Evolutionary conservation across 2,888 invertebrate genomes (phyloP).

Genomic region (Steromphala cineraria): DNA sequence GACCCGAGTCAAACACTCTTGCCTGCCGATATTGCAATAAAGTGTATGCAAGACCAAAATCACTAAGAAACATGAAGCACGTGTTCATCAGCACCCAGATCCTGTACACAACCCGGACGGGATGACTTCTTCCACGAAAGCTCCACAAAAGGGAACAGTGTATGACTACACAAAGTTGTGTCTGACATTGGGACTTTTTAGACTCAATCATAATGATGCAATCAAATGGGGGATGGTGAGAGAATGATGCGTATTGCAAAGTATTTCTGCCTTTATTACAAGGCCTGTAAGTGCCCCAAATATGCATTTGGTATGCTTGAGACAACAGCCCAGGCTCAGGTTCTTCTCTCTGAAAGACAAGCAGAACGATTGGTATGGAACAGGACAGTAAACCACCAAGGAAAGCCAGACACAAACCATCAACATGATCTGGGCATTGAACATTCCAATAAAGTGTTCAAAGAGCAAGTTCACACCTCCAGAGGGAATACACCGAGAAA

Average conservation of each 20-base stretch:
- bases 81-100: not conserved
- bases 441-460: constrained; percentile 36
- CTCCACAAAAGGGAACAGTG: too few species aligned
- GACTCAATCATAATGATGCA: constrained; percentile 34
- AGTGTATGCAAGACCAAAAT: too few species aligned
- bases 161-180: constrained; percentile 18
- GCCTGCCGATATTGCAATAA: too few species aligned
- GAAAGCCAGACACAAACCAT: constrained; percentile 30
- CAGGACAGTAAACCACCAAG: constrained; percentile 35
- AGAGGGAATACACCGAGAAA: constrained; percentile 36
- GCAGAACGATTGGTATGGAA: constrained; percentile 37
- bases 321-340: constrained; percentile 28
- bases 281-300: constrained; percentile 27
- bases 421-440: constrained; percentile 42
- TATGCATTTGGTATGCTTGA: constrained; percentile 39
- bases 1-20: too few species aligned
- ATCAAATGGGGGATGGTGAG: constrained; percentile 34
- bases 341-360: constrained; percentile 28
- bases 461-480: constrained; percentile 34
- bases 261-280: constrained; percentile 26
- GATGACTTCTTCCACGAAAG: too few species aligned
- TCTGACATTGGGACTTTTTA: constrained; percentile 21
- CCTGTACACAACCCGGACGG: too few species aligned
- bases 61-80: too few species aligned
- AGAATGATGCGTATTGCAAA: constrained; percentile 29